Percentiles rank a stretch among this genome's conserved stretches.
Conservation (phyloP, 2,113 vertebrate genomes). For the Elachura formosa region DNA sequence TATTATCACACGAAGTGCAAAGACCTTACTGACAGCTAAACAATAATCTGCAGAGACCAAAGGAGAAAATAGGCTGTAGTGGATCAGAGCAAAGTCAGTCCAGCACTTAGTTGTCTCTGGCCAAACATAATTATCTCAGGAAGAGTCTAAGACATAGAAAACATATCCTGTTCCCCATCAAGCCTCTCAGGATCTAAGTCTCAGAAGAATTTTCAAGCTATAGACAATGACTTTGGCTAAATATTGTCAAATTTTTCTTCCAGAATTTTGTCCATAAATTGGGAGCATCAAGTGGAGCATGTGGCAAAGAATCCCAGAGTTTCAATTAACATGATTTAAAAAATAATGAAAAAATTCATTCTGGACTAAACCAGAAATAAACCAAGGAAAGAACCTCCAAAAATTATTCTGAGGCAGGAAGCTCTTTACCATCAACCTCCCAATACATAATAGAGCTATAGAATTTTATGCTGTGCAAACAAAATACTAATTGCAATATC, state of each 20-base stretch:
- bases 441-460: neutral
- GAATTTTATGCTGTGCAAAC: neutral
- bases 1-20: neutral
- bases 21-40: neutral
- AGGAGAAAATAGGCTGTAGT: neutral
- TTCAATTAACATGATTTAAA: neutral
- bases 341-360: neutral
- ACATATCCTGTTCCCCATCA: neutral
- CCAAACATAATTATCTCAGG: neutral
- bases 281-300: neutral
- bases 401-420: neutral
- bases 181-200: neutral
- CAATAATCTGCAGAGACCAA: neutral
- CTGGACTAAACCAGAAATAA: neutral
- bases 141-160: neutral
- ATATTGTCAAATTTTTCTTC: neutral
- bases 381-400: neutral
- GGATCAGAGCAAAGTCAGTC: neutral
- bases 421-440: neutral
- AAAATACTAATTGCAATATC: neutral
- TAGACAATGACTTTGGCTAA: neutral
- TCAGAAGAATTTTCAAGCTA: neutral
- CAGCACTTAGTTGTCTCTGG: neutral
- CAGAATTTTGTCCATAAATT: neutral
- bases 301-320: neutral